Evolutionary conservation across 2,888 invertebrate genomes (phyloP).

Genomic region (Lycaena phlaeas): DNA sequence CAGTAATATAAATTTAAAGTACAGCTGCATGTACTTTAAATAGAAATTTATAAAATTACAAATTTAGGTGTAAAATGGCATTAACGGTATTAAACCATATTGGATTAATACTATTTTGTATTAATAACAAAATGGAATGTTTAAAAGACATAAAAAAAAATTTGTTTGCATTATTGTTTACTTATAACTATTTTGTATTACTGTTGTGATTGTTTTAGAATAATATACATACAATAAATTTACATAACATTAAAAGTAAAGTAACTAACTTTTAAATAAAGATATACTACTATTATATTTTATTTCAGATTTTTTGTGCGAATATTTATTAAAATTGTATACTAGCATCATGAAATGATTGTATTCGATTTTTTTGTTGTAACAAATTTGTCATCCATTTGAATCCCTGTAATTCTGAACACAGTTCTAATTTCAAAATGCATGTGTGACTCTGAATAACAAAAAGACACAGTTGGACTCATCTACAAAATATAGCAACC

Average conservation of each 20-base stretch:
- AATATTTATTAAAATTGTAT: no score
- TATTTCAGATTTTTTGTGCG: neutral
- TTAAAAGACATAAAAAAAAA: neutral
- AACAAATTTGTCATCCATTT: no score
- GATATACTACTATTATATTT: neutral
- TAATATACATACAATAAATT: neutral
- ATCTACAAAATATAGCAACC: no score
- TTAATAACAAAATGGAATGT: conserved; percentile 1
- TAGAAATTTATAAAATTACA: conserved; percentile 8
- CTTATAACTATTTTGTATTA: neutral
- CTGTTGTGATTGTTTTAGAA: neutral
- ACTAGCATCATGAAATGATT: no score
- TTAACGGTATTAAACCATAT: neutral
- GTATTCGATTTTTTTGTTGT: no score
- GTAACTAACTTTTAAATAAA: no score
- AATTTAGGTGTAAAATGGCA: neutral
- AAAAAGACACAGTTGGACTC: no score
- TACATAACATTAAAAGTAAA: no score
- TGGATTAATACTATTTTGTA: neutral
- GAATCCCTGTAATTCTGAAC: no score
- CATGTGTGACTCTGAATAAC: no score
- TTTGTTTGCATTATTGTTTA: neutral
- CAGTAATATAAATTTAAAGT: no score
- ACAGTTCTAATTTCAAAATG: no score
- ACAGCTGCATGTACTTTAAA: neutral